These are phyloP conservation scores for Ephialtes manifestator DNA, from an alignment of 2,888 invertebrate species.

Conservation along the genomic window DNA sequence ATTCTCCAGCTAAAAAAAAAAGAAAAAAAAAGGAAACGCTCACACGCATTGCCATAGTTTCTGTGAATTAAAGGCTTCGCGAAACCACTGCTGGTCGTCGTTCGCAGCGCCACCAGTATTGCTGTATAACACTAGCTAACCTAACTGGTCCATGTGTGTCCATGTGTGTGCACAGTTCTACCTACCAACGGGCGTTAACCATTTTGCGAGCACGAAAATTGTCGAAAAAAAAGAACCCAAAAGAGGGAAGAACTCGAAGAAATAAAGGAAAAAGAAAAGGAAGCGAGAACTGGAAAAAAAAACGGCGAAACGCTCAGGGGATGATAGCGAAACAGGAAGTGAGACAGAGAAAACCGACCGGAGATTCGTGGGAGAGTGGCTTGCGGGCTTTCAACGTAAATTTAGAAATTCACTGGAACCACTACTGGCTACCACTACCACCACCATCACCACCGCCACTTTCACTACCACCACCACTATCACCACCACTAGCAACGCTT, in stretches of 20 bases:
- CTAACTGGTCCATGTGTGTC: background rate
- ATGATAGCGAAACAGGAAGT: conserved; percentile 49
- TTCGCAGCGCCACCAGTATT: background rate
- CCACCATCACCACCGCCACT: conserved; percentile 10
- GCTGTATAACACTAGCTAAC: background rate
- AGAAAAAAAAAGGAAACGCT: background rate
- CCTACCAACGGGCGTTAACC: conserved; percentile 31
- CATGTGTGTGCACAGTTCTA: background rate
- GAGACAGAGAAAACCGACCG: conserved; percentile 45
- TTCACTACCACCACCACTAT: conserved; percentile 25
- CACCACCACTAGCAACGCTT: conserved; percentile 51
- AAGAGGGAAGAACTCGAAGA: conserved; percentile 17
- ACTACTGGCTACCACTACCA: conserved; percentile 16
- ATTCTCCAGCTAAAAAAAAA: background rate
- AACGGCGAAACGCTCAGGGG: background rate
- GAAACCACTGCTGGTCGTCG: conserved; percentile 30
- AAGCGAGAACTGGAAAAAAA: background rate
- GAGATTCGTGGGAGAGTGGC: conserved; percentile 59
- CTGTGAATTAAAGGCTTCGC: conserved; percentile 48
- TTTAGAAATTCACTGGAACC: conserved; percentile 67
- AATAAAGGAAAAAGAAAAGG: conserved; percentile 17
- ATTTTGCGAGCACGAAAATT: conserved; percentile 50
- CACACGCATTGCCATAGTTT: conserved; percentile 24
- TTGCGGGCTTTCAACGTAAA: conserved; percentile 66
- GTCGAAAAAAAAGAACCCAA: conserved; percentile 14